Conservation (phyloP, 2,113 vertebrate genomes). For the Gymnorhina tibicen region DNA sequence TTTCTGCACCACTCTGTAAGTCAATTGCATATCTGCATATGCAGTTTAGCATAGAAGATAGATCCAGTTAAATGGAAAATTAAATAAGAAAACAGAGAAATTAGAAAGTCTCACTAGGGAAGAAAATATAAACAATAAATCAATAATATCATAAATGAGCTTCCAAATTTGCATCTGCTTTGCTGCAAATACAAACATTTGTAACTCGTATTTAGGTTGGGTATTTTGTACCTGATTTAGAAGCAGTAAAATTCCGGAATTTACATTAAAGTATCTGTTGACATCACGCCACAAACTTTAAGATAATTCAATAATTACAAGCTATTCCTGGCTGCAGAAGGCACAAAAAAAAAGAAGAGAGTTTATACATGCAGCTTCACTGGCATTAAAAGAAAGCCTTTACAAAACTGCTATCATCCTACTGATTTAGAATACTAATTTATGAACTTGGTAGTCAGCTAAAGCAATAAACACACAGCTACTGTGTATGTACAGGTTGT, state of each 20-base stretch:
- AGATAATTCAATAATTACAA: background rate
- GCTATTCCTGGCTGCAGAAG: background rate
- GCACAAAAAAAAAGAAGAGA: background rate
- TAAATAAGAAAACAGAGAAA: background rate
- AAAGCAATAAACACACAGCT: background rate
- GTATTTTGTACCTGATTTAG: background rate
- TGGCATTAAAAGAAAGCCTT: background rate
- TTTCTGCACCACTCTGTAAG: background rate
- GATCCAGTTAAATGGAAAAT: background rate
- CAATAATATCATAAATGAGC: background rate
- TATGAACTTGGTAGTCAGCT: background rate
- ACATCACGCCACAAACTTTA: background rate
- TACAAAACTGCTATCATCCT: background rate
- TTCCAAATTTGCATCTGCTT: background rate
- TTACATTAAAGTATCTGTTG: background rate
- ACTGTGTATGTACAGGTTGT: background rate
- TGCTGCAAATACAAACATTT: background rate
- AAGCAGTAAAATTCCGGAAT: background rate
- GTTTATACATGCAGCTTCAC: background rate
- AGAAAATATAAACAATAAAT: background rate
- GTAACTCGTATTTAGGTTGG: background rate
- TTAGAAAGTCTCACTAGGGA: background rate
- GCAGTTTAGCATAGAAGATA: background rate
- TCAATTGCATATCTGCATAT: background rate
- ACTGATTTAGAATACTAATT: background rate